Conservation (phyloP, 2,113 vertebrate genomes). For the Hemibagrus wyckioides region DNA sequence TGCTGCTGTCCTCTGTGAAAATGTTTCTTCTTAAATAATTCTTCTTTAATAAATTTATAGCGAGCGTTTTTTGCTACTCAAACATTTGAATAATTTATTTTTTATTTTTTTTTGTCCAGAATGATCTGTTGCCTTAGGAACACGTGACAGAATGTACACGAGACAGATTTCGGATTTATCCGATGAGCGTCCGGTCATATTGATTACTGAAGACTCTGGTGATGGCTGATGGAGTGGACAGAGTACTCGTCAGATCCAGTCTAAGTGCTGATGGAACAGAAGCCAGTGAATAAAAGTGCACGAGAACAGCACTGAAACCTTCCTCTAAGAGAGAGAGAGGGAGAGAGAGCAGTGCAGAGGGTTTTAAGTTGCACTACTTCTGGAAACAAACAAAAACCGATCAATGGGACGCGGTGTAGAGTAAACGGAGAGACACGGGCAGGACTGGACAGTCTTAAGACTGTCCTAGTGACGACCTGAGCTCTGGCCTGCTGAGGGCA, state of each 20-base stretch:
- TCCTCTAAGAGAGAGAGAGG: background rate
- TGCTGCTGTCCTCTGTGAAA: background rate
- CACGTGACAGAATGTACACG: background rate
- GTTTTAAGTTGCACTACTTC: constrained; percentile 3
- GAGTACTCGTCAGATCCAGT: background rate
- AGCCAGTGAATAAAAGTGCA: background rate
- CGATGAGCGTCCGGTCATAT: background rate
- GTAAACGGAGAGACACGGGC: background rate
- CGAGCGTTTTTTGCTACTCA: background rate
- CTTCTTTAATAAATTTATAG: background rate
- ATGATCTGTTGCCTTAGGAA: background rate
- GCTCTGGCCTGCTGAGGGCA: background rate
- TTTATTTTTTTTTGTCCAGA: background rate
- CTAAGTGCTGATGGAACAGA: constrained; percentile 7
- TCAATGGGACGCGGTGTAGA: background rate
- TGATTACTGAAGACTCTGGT: background rate
- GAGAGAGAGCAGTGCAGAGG: background rate
- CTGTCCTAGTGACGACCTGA: background rate
- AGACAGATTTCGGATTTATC: background rate
- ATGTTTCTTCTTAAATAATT: background rate
- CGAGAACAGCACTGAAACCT: background rate
- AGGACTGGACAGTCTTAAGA: background rate
- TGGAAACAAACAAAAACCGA: background rate
- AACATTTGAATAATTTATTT: background rate
- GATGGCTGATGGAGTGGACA: background rate